Percentiles rank a stretch among this genome's conserved stretches.
Conservation (phyloP, 2,113 vertebrate species). For the Plectropomus leopardus region DNA sequence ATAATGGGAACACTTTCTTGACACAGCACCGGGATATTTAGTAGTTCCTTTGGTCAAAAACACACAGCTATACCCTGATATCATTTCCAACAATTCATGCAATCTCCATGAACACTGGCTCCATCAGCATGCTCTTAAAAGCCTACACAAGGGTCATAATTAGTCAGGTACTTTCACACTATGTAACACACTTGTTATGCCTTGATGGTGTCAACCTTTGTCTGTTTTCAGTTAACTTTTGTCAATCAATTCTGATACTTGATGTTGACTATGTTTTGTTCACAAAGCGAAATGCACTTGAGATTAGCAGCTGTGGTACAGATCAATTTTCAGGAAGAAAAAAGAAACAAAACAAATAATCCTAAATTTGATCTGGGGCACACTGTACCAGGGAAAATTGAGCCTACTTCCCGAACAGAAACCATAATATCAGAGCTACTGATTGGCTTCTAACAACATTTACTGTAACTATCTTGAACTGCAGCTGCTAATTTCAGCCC, state of each 20-base stretch:
- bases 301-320: slow-evolving; percentile 87
- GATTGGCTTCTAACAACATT: slow-evolving; percentile 48
- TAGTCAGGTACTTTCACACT: slow-evolving; percentile 63
- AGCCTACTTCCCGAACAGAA: slow-evolving; percentile 13
- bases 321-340: slow-evolving; percentile 28
- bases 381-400: slow-evolving; percentile 8
- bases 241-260: slow-evolving; percentile 83
- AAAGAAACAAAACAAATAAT: neutral
- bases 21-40: slow-evolving; percentile 62
- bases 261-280: slow-evolving; percentile 86
- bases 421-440: neutral
- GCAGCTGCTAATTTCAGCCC: slow-evolving; percentile 87
- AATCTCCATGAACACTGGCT: slow-evolving; percentile 74
- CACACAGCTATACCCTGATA: slow-evolving; percentile 41
- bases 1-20: slow-evolving; percentile 67
- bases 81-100: slow-evolving; percentile 69
- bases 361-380: neutral
- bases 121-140: slow-evolving; percentile 71
- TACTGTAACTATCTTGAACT: slow-evolving; percentile 64
- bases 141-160: slow-evolving; percentile 60
- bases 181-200: slow-evolving; percentile 77
- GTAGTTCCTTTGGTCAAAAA: slow-evolving; percentile 40
- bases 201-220: slow-evolving; percentile 83
- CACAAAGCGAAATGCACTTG: slow-evolving; percentile 82
- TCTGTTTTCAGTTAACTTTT: slow-evolving; percentile 84